These are phyloP conservation scores for Psittacula derbiana DNA, from an alignment of 2,797 vertebrate species.

Conservation along the genomic window DNA sequence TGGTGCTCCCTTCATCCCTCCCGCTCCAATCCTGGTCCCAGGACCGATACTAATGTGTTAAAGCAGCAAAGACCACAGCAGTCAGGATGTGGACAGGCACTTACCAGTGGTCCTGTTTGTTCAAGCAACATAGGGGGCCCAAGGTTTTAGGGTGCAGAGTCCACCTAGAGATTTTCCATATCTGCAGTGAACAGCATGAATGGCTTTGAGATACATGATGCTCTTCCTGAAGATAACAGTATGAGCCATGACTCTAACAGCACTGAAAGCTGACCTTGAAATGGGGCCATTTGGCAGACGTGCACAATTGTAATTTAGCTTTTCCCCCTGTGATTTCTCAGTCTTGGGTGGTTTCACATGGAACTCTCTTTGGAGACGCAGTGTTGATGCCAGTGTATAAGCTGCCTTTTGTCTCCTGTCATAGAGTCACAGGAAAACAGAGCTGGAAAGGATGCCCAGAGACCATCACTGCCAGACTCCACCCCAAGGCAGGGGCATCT, in stretches of 20 bases:
- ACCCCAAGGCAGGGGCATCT: not conserved
- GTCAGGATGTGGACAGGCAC: not conserved
- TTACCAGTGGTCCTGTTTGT: not conserved
- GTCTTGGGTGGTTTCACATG: not conserved
- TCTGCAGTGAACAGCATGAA: not conserved
- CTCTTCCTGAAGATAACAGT: not conserved
- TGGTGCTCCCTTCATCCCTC: not conserved
- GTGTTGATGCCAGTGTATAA: not conserved
- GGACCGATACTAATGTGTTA: not conserved
- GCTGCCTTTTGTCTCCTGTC: not conserved
- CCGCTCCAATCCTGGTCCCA: not conserved
- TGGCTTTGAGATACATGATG: not conserved
- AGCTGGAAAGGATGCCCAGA: not conserved
- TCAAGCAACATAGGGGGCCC: not conserved
- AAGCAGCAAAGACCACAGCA: not conserved
- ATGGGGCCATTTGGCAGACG: not conserved
- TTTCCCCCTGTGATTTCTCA: constrained; percentile 18
- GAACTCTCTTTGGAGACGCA: not conserved
- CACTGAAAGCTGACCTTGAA: constrained; percentile 27
- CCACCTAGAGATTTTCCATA: not conserved
- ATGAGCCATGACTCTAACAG: not conserved
- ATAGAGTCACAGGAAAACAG: not conserved
- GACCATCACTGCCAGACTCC: not conserved
- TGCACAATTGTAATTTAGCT: not conserved
- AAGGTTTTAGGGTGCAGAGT: not conserved